A percentile compares a stretch with the other conserved stretches of the same genome.
These are phyloP conservation scores for Ophioderma brevispina DNA, from an alignment of 35 echinoderm and acorn worm species.

Conservation along the genomic window DNA sequence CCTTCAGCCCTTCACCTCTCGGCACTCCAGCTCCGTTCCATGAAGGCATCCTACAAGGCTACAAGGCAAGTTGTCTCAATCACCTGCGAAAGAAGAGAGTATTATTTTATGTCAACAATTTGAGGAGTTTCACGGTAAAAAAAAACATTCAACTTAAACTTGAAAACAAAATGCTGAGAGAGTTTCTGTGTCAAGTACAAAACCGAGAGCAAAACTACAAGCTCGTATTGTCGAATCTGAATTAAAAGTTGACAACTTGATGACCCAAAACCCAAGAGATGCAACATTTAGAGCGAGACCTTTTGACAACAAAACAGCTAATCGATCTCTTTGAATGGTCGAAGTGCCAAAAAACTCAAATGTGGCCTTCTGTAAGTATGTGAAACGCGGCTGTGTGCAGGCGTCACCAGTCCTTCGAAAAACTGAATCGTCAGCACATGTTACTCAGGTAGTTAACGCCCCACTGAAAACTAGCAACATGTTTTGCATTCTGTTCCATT, in stretches of 20 bases:
- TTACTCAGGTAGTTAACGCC: no score
- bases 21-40: not conserved
- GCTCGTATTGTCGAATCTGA: not conserved
- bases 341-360: not conserved
- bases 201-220: not conserved
- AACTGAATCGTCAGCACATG: no score
- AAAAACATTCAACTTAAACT: not conserved
- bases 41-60: not conserved
- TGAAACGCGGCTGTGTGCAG: not conserved
- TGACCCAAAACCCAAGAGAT: no score
- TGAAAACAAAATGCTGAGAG: not conserved
- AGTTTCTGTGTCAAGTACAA: not conserved
- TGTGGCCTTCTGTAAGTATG: not conserved
- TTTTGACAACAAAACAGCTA: not conserved
- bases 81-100: not conserved
- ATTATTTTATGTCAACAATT: no score
- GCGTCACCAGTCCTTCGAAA: no score
- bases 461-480: no score
- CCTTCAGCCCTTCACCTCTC: not conserved
- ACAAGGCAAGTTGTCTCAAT: no score
- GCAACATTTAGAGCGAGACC: no score
- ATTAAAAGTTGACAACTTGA: no score
- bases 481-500: no score
- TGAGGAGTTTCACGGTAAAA: no score
- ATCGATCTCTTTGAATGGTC: not conserved